Percentiles rank a stretch among this genome's conserved stretches.
phyloP scores from a whole-genome alignment of 2,888 invertebrate genomes.

The Phlogophora meticulosa region DNA sequence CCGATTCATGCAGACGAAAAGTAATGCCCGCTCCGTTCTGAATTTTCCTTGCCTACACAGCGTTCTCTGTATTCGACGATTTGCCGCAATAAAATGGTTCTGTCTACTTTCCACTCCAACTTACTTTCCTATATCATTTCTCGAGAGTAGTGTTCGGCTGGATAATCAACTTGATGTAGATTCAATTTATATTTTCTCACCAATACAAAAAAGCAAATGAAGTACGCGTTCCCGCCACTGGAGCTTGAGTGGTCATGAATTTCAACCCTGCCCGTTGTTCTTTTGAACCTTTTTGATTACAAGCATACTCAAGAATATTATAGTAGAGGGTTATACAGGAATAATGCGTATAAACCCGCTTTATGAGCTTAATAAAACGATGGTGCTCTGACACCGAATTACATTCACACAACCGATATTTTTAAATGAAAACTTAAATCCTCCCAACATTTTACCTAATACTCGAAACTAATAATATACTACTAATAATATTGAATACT shows the following conservation, averaged over 20 bases:
- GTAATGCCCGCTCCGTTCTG: conserved; percentile 37
- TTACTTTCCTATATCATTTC: conserved; percentile 35
- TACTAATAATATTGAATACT: too few relatives aligned
- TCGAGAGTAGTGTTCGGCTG: conserved; percentile 13
- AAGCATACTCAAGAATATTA: neutral
- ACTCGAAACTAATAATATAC: neutral
- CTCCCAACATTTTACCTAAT: neutral
- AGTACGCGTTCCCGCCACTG: neutral
- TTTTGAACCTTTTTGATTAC: conserved; percentile 4
- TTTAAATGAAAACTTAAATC: neutral
- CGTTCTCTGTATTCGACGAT: conserved; percentile 54
- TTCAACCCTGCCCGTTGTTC: neutral
- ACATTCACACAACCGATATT: neutral
- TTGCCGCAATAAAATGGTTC: conserved; percentile 54
- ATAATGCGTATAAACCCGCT: too few relatives aligned
- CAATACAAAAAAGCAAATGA: conserved; percentile 16
- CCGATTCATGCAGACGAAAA: conserved; percentile 41
- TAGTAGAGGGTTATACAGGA: too few relatives aligned
- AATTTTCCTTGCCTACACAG: conserved; percentile 59
- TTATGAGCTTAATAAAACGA: neutral
- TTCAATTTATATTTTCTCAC: conserved; percentile 39
- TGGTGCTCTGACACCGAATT: neutral
- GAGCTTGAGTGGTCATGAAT: neutral
- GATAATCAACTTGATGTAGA: conserved; percentile 30
- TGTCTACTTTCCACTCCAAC: conserved; percentile 40